Evolutionary conservation across 2,113 vertebrate species (phyloP), one percentile per base, ranked within the genome.

Genomic region (Terrapene triunguis): DNA sequence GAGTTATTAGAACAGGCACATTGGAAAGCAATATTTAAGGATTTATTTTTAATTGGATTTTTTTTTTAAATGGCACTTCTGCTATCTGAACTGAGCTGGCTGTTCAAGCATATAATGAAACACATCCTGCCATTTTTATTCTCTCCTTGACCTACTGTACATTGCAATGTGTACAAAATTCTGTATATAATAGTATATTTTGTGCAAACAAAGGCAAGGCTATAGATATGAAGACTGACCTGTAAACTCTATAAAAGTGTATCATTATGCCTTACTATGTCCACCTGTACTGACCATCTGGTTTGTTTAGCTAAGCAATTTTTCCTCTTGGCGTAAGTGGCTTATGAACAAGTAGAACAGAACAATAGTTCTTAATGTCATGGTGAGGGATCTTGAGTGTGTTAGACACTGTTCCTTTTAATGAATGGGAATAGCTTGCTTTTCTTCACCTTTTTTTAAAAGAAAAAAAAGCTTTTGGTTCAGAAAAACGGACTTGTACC

Each of bases 21-120:
- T 5, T 85, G 51, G 11, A 9, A 87, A 83, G 65, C 2, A 53
- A 3, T 7, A 48, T 35, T 51, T 53, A 48, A 79, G 7, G 3
- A 19, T 55, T 25, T 51, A 27, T 54, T 38, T 85, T 94, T 88
- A 88, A 84, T 50, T 54, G 54, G 48, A 35, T 83, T 84, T 90
- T 86, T 51, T 22, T 69, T 51, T 59, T 59, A 87, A 96, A 44
- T 4, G 8, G 1, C 4, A 11, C 2, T 57, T 80, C 32, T 25
- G 54, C 17, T 6, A 1, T 22, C 55, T 74, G 44, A 82, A 55
- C 0, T 6, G 50, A 59, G 13, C 0, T 27, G 25, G 8, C 8
- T 82, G n/a, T 21, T 35, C 47, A 82, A 53, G 12, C 1, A n/a
- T 65, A 84, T 13, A 6, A 29, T 83, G 27, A 84, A 81, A 57